phyloP scores from a whole-genome alignment of 2,888 invertebrate species.

The Ophion obscuratus region DNA sequence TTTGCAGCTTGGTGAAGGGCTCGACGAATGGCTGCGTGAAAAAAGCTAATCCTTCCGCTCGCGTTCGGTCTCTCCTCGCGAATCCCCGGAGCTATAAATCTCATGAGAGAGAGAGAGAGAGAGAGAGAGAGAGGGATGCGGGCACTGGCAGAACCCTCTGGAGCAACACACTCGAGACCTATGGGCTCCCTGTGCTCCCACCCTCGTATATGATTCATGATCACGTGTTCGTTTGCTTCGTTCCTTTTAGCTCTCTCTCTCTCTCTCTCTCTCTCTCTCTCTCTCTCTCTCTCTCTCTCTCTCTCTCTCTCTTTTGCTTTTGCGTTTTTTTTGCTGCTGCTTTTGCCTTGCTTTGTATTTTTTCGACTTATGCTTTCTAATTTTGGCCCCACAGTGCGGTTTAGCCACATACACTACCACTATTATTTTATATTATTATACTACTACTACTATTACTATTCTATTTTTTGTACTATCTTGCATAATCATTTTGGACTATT shows the following conservation, averaged over 20 bases:
- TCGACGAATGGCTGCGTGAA: constrained; percentile 67
- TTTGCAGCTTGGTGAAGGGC: constrained; percentile 57
- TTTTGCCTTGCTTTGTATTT: no score
- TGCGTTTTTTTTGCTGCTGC: no score
- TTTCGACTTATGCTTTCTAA: no score
- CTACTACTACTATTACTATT: no score
- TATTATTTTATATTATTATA: no score
- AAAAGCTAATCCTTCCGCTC: constrained; percentile 76
- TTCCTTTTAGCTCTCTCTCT: constrained; percentile 27
- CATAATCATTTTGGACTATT: no score
- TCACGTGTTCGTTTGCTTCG: constrained; percentile 69
- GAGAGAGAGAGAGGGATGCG: constrained; percentile 38
- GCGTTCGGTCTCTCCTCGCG: constrained; percentile 66
- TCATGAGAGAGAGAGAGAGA: constrained; percentile 68
- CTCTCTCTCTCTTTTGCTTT: not conserved
- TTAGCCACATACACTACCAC: no score
- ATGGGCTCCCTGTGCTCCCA: constrained; percentile 35
- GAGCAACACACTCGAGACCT: constrained; percentile 72
- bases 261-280: not conserved
- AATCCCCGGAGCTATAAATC: constrained; percentile 78
- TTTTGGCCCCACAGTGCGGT: no score
- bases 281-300: not conserved
- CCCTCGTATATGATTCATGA: constrained; percentile 78
- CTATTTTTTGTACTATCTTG: no score
- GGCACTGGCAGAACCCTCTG: constrained; percentile 33